These are phyloP conservation scores for Acrossocheilus wenchowensis DNA, from an alignment of 2,797 vertebrate genomes.

Conservation along the genomic window DNA sequence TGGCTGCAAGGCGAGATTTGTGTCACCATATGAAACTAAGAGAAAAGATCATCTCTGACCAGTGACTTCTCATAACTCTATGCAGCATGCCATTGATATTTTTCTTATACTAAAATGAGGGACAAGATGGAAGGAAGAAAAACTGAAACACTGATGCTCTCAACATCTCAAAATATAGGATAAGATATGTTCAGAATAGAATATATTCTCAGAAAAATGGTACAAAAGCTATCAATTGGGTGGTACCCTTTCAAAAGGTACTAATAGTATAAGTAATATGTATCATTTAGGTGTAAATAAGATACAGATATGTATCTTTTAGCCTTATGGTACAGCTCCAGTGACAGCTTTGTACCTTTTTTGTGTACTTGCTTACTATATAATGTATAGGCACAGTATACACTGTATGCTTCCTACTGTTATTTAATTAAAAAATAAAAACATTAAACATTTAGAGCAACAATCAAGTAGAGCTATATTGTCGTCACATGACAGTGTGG, in stretches of 20 bases:
- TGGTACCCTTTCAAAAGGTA: neutral
- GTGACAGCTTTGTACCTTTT: neutral
- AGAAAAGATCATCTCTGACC: constrained; percentile 24
- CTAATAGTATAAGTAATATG: neutral
- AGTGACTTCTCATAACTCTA: constrained; percentile 23
- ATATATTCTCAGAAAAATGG: neutral
- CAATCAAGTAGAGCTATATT: neutral
- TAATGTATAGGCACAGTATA: neutral
- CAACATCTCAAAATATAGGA: neutral
- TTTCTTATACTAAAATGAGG: neutral
- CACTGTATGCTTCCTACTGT: neutral
- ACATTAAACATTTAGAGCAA: neutral
- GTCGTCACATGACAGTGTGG: neutral
- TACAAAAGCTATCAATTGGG: neutral
- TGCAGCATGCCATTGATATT: neutral
- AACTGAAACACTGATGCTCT: neutral
- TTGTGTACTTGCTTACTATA: neutral
- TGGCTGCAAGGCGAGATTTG: constrained; percentile 8
- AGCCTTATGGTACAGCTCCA: no score
- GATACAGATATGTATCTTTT: no score
- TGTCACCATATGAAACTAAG: neutral
- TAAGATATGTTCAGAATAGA: neutral
- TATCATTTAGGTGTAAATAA: no score
- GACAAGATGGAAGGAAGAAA: neutral
- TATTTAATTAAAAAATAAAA: neutral